A percentile compares a stretch with the other conserved stretches of the same genome.
These are phyloP conservation scores for Sitobion miscanthi DNA, from an alignment of 1,140 invertebrate species.

Conservation along the genomic window DNA sequence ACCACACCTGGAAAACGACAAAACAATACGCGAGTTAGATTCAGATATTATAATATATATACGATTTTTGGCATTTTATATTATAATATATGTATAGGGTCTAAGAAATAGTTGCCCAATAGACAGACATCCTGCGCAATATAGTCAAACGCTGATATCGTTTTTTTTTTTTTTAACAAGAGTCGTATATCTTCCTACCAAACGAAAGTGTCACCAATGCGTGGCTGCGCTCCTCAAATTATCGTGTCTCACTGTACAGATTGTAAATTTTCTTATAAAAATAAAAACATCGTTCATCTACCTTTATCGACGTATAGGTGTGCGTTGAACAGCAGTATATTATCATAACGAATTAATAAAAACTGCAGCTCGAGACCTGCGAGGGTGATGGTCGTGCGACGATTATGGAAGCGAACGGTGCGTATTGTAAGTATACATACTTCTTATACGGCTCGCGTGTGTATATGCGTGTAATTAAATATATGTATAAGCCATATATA, in stretches of 20 bases:
- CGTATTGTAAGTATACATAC: background rate
- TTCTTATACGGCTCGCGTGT: background rate
- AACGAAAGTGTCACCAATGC: too few species aligned
- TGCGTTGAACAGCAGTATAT: too few species aligned
- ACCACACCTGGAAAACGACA: slow-evolving; percentile 86
- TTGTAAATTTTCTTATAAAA: too few species aligned
- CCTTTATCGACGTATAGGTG: too few species aligned
- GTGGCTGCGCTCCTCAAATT: too few species aligned
- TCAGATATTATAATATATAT: background rate
- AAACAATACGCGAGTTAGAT: slow-evolving; percentile 57
- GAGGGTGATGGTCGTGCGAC: background rate
- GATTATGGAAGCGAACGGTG: background rate
- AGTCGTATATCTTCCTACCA: too few species aligned
- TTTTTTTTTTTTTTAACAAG: background rate
- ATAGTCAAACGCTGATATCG: background rate
- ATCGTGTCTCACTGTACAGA: too few species aligned
- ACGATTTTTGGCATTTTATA: background rate
- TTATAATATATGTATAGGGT: background rate
- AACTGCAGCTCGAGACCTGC: background rate
- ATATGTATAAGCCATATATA: background rate
- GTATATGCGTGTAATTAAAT: background rate
- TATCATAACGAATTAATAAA: background rate
- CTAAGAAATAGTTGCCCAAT: background rate
- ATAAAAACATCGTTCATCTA: too few species aligned
- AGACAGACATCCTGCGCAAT: too few species aligned